Evolutionary conservation across 2,797 vertebrate genomes (phyloP).

Genomic region (Xiphorhynchus erythropygius): DNA sequence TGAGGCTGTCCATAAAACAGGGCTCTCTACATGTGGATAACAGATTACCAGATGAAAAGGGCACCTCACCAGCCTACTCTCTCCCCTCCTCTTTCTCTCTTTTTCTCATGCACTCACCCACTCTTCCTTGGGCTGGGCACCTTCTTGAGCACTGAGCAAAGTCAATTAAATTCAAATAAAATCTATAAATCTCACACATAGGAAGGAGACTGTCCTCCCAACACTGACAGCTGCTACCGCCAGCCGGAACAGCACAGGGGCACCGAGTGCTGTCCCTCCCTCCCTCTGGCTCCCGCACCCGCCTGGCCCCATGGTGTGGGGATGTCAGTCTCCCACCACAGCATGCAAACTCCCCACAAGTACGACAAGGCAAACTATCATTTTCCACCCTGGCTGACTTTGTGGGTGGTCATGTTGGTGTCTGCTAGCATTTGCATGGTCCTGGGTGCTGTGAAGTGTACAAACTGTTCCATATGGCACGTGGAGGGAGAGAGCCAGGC

Average conservation of each 20-base stretch:
- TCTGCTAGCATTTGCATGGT: rapidly evolving
- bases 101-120: background rate
- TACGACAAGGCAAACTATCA: background rate
- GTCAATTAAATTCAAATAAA: background rate
- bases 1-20: background rate
- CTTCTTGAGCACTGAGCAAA: background rate
- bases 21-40: background rate
- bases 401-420: background rate
- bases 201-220: background rate
- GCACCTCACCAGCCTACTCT: background rate
- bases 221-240: background rate
- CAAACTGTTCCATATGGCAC: background rate
- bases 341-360: background rate
- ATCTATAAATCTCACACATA: background rate
- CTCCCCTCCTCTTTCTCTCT: background rate
- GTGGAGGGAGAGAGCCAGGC: background rate
- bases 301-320: background rate
- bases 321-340: background rate
- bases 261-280: background rate
- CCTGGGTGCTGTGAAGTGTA: background rate
- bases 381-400: background rate
- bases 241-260: rapidly evolving
- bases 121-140: background rate
- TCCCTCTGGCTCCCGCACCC: rapidly evolving
- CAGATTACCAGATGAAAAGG: background rate